Evolutionary conservation across 2,113 vertebrate species (phyloP).

Genomic region (Argyrosomus japonicus): DNA sequence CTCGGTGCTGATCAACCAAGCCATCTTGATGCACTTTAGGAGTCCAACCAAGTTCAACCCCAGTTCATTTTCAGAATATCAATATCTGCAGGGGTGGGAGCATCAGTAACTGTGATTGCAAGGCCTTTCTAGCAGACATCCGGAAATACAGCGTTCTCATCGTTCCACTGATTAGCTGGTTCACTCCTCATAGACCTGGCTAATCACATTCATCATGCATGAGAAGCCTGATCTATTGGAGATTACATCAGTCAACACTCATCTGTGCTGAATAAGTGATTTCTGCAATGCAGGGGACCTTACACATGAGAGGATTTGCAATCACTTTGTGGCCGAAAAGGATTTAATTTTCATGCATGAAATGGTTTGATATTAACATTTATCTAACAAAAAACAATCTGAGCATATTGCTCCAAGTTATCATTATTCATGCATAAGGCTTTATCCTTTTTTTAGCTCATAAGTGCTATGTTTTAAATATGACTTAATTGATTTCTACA

Average conservation of each 20-base stretch:
- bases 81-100: neutral
- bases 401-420: conserved; percentile 50
- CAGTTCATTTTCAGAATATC: conserved; percentile 10
- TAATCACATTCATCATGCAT: conserved; percentile 77
- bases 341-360: conserved; percentile 72
- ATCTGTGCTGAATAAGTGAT: conserved; percentile 70
- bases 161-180: conserved; percentile 67
- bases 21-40: neutral
- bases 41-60: conserved; percentile 15
- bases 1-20: neutral
- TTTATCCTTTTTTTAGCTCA: conserved; percentile 31
- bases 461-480: conserved; percentile 34
- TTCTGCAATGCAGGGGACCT: conserved; percentile 52
- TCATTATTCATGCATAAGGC: conserved; percentile 52
- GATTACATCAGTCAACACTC: conserved; percentile 77
- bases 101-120: conserved; percentile 11
- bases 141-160: conserved; percentile 53
- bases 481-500: conserved; percentile 26
- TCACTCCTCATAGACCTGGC: conserved; percentile 57
- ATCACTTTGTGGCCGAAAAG: conserved; percentile 58
- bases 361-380: conserved; percentile 62
- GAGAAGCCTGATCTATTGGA: conserved; percentile 72
- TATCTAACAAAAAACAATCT: conserved; percentile 58
- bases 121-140: conserved; percentile 38
- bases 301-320: conserved; percentile 65